Base-by-base conservation (phyloP, 2,113 vertebrate species). In the Apteryx owenii region DNA sequence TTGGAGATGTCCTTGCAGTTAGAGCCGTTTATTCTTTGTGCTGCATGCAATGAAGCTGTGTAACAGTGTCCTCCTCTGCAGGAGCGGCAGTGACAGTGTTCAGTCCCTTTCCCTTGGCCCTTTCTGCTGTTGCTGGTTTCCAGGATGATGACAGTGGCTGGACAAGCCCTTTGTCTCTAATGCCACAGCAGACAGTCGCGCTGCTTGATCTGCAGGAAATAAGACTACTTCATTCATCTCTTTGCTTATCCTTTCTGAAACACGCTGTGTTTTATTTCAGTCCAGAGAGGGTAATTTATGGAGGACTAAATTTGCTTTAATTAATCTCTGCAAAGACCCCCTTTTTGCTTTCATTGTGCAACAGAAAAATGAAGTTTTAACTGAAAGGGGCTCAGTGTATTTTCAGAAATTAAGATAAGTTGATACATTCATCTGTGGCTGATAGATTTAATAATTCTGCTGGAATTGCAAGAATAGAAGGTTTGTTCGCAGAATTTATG, bases 391-490 rank as follows among this genome's bases (percentile, higher is more conserved):
- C 76, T 88, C 90, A 82, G 86, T 96, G 86, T 95, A 94, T 97
- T 97, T 97, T 97, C 96, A 96, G 97, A 97, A 98, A 98, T 98
- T 96, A 97, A 97, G 97, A 98, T 98, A 97, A 97, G 97, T 96
- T 96, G 94, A 89, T 97, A 97, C 60, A 81, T 97, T 97, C 91
- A 81, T 96, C 86, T 90, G 79, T 92, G 84, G 80, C 93, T 96
- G 78, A 98, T 95, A 94, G 96, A 97, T 98, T 89, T 94, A 96
- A 98, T 97, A 97, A 97, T 96, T 97, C 81, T 91, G 86, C 85
- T 93, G 93, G 91, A 94, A 96, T 93, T 95, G 94, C 88, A 96
- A 97, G 93, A 96, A 95, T 95, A 95, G 81, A 61, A 94, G 91
- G 91, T 96, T 95, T 96, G 89, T 97, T 96, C 94, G 65, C 48